Conservation (phyloP, 2,888 invertebrate species). For the Epiblema foenella region DNA sequence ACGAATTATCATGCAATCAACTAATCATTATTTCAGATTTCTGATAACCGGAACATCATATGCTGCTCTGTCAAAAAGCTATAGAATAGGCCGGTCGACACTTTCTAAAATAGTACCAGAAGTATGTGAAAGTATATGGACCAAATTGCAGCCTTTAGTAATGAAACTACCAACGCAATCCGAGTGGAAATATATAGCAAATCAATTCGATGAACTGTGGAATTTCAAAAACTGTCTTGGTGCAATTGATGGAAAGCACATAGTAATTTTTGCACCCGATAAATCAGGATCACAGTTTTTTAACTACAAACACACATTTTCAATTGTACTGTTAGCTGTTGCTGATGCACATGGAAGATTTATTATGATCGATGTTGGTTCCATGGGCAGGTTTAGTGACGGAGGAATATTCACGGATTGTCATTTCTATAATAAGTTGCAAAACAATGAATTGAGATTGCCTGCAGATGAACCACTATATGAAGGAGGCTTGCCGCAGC, state of each 20-base stretch:
- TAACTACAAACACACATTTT: slow-evolving; percentile 41
- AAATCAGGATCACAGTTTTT: slow-evolving; percentile 31
- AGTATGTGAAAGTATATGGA: slow-evolving; percentile 33
- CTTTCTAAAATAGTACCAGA: slow-evolving; percentile 33
- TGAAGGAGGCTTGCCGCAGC: slow-evolving; percentile 38
- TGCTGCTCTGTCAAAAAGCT: slow-evolving; percentile 26
- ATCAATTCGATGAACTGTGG: slow-evolving; percentile 25
- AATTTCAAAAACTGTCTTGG: slow-evolving; percentile 37
- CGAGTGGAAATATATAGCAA: slow-evolving; percentile 23
- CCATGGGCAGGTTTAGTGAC: slow-evolving; percentile 46
- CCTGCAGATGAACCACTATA: slow-evolving; percentile 34
- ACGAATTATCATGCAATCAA: too few relatives aligned
- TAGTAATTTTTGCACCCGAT: slow-evolving; percentile 31
- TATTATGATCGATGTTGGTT: slow-evolving; percentile 47
- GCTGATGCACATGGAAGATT: slow-evolving; percentile 46
- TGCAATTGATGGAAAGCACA: slow-evolving; percentile 35
- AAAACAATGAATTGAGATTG: slow-evolving; percentile 41
- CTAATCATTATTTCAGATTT: slow-evolving; percentile 46
- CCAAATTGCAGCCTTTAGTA: slow-evolving; percentile 35
- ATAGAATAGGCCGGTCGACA: slow-evolving; percentile 34
- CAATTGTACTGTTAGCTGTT: slow-evolving; percentile 44
- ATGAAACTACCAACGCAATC: slow-evolving; percentile 17
- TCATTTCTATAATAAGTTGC: slow-evolving; percentile 31
- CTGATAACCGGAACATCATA: slow-evolving; percentile 42
- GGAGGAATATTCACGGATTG: slow-evolving; percentile 45